phyloP scores from a whole-genome alignment of 2,888 invertebrate genomes.

The Parascotia fuliginaria region DNA sequence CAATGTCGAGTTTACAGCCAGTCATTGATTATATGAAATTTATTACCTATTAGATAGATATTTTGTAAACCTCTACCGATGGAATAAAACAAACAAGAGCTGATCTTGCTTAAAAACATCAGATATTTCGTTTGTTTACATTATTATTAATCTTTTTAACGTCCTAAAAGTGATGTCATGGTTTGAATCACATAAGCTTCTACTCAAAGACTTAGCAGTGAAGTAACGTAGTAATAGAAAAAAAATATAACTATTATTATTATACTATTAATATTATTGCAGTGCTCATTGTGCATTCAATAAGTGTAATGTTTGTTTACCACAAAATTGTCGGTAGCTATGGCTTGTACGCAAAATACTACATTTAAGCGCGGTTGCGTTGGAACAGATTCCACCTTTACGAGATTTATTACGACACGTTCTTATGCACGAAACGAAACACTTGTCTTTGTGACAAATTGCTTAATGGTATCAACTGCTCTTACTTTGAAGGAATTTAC shows the following conservation, averaged over 20 bases:
- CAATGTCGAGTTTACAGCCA: slow-evolving; percentile 31
- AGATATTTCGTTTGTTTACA: slow-evolving; percentile 69
- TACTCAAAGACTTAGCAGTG: slow-evolving; percentile 16
- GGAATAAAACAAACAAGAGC: slow-evolving; percentile 49
- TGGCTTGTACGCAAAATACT: slow-evolving; percentile 15
- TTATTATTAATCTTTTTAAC: slow-evolving; percentile 76
- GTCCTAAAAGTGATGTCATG: slow-evolving; percentile 71
- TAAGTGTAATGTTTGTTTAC: slow-evolving; percentile 17
- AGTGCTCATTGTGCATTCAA: slow-evolving; percentile 22
- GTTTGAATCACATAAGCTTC: slow-evolving; percentile 18
- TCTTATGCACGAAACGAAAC: slow-evolving; percentile 8
- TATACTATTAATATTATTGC: too few relatives aligned
- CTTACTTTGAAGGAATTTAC: neutral
- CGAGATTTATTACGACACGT: slow-evolving; percentile 18
- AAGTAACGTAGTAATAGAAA: slow-evolving; percentile 26
- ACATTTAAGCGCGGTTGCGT: slow-evolving; percentile 18
- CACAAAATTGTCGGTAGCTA: slow-evolving; percentile 14
- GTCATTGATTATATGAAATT: slow-evolving; percentile 39
- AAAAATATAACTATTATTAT: too few relatives aligned
- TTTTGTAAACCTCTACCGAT: slow-evolving; percentile 36
- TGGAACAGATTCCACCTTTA: slow-evolving; percentile 14
- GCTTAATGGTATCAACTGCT: neutral
- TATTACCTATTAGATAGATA: slow-evolving; percentile 41
- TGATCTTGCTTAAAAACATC: slow-evolving; percentile 56
- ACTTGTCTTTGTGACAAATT: slow-evolving; percentile 2